Evolutionary conservation across 2,888 invertebrate genomes (phyloP).

Genomic region (Parnassius mnemosyne): DNA sequence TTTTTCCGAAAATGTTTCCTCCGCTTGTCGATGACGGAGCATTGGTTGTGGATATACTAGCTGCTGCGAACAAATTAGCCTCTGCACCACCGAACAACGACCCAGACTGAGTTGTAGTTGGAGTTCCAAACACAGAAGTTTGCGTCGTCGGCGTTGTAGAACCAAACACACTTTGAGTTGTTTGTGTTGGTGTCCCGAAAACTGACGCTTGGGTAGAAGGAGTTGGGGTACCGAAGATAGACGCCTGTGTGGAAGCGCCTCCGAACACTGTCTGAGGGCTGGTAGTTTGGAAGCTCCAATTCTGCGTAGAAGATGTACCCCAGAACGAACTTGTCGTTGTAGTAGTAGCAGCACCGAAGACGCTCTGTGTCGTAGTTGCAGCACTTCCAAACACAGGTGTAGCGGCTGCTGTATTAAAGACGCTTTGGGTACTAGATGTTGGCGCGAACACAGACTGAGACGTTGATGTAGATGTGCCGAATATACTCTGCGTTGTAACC

Average conservation of each 20-base stretch:
- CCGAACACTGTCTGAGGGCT: constrained; percentile 38
- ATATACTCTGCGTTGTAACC: constrained; percentile 22
- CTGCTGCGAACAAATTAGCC: constrained; percentile 63
- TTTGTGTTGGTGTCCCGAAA: constrained; percentile 37
- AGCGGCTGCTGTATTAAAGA: constrained; percentile 33
- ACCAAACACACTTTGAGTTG: constrained; percentile 43
- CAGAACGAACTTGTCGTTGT: constrained; percentile 34
- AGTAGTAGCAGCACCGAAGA: constrained; percentile 36
- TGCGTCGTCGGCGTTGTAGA: constrained; percentile 35
- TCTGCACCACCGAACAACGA: constrained; percentile 60
- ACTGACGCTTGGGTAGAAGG: constrained; percentile 37
- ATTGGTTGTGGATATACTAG: constrained; percentile 68
- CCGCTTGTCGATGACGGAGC: constrained; percentile 51
- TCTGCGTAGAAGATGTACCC: constrained; percentile 3
- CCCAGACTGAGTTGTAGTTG: constrained; percentile 49
- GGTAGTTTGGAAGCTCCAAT: constrained; percentile 41
- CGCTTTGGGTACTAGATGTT: constrained; percentile 33
- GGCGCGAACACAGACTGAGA: constrained; percentile 24
- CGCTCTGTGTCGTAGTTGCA: constrained; percentile 33
- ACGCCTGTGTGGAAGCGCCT: constrained; percentile 36
- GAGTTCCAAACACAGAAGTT: constrained; percentile 37
- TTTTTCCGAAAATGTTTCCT: constrained; percentile 64
- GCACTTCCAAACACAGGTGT: constrained; percentile 40
- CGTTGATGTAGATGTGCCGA: constrained; percentile 21
- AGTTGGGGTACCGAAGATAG: constrained; percentile 42